phyloP scores from a whole-genome alignment of 1,140 invertebrate species.

The Dendrolimus kikuchii region DNA sequence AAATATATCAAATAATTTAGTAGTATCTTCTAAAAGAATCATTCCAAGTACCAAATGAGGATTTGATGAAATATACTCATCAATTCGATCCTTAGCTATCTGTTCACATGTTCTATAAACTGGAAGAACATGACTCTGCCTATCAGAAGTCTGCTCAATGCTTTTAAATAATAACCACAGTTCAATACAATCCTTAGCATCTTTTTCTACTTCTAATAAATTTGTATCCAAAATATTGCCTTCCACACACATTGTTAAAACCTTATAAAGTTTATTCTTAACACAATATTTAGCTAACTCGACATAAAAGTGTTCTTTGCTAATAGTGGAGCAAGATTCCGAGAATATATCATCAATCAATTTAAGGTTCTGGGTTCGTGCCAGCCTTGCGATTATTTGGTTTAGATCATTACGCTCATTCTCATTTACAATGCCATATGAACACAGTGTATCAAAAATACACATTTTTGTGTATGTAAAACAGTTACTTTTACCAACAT shows the following conservation, averaged over 20 bases:
- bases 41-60: slow-evolving; percentile 61
- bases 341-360: slow-evolving; percentile 72
- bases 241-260: slow-evolving; percentile 65
- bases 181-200: slow-evolving; percentile 61
- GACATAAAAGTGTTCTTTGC: slow-evolving; percentile 68
- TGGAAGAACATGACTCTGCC: slow-evolving; percentile 57
- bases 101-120: slow-evolving; percentile 68
- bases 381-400: slow-evolving; percentile 69
- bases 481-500: slow-evolving; percentile 61
- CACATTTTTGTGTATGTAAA: slow-evolving; percentile 70
- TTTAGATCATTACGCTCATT: slow-evolving; percentile 69
- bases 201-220: slow-evolving; percentile 49
- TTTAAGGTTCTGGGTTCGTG: slow-evolving; percentile 68
- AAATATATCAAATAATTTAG: slow-evolving; percentile 66
- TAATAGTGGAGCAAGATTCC: slow-evolving; percentile 69
- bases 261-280: slow-evolving; percentile 68
- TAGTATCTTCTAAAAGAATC: slow-evolving; percentile 59
- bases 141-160: slow-evolving; percentile 60
- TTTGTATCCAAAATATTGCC: slow-evolving; percentile 54
- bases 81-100: slow-evolving; percentile 56
- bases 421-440: slow-evolving; percentile 71
- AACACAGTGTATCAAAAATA: slow-evolving; percentile 70
- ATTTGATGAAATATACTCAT: slow-evolving; percentile 61
- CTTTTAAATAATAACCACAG: slow-evolving; percentile 67
- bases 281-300: slow-evolving; percentile 72